A percentile compares a stretch with the other conserved stretches of the same genome.
These are phyloP conservation scores for Chrysemys picta DNA, from an alignment of 2,113 vertebrate species.

Conservation along the genomic window DNA sequence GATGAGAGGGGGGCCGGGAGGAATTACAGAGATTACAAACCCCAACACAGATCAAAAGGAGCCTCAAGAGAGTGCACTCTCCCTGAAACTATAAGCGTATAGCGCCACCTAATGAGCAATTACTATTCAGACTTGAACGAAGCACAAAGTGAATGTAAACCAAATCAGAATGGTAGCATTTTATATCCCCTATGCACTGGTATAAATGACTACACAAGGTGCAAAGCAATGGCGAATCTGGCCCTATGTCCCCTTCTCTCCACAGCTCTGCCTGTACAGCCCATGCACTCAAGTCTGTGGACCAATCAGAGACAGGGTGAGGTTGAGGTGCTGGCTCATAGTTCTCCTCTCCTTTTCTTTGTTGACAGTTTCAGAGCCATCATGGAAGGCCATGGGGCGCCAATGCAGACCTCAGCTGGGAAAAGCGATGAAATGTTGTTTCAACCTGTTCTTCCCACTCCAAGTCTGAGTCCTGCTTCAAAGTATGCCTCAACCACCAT, in stretches of 20 bases:
- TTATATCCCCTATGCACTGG: background rate
- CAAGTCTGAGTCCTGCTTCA: background rate
- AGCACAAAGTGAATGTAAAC: background rate
- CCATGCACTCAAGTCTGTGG: background rate
- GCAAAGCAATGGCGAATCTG: background rate
- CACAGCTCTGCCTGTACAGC: background rate
- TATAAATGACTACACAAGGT: background rate
- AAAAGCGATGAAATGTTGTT: background rate
- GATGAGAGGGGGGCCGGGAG: background rate
- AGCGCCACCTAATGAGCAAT: constrained; percentile 72
- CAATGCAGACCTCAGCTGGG: background rate
- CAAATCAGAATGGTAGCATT: background rate
- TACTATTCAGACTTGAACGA: fast-evolving
- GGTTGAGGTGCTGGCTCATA: background rate
- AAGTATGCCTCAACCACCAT: background rate
- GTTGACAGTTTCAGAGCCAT: background rate
- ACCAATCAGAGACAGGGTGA: background rate
- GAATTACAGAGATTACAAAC: background rate
- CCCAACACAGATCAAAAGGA: background rate
- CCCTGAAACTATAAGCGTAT: constrained; percentile 2
- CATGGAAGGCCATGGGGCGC: background rate
- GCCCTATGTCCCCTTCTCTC: background rate
- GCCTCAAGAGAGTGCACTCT: background rate
- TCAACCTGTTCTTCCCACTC: background rate
- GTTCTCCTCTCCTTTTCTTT: background rate